Conservation (phyloP, 2,113 vertebrate genomes). For the Hyperoodon ampullatus region DNA sequence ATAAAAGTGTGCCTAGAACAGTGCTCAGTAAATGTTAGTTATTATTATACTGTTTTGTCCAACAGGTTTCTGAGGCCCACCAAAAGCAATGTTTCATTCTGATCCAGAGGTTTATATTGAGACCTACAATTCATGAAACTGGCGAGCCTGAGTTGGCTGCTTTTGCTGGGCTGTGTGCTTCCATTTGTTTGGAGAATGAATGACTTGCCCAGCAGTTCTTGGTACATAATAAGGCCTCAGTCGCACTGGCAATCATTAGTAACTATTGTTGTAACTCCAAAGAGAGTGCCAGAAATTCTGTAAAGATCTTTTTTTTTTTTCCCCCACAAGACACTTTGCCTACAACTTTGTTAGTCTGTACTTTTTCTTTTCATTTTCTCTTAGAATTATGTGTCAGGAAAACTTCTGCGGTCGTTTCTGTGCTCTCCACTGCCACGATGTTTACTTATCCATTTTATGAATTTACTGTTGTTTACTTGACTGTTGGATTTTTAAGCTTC, state of each 20-base stretch:
- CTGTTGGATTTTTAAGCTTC: not conserved
- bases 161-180: not conserved
- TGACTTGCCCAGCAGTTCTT: not conserved
- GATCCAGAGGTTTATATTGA: not conserved
- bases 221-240: not conserved
- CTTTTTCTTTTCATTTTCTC: not conserved
- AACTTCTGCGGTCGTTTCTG: not conserved
- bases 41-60: not conserved
- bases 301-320: not conserved
- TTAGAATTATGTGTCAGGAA: not conserved
- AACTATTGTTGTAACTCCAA: not conserved
- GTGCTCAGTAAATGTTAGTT: not conserved
- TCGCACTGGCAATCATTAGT: not conserved
- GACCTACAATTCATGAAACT: not conserved
- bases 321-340: not conserved
- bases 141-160: not conserved
- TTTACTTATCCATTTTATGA: not conserved
- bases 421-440: not conserved
- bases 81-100: not conserved
- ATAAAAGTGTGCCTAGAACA: not conserved
- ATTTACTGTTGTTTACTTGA: not conserved
- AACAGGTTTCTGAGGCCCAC: not conserved
- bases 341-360: not conserved
- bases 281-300: not conserved
- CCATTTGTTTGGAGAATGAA: not conserved